Conservation (phyloP, 2,888 invertebrate species). For the Dynastes maya region DNA sequence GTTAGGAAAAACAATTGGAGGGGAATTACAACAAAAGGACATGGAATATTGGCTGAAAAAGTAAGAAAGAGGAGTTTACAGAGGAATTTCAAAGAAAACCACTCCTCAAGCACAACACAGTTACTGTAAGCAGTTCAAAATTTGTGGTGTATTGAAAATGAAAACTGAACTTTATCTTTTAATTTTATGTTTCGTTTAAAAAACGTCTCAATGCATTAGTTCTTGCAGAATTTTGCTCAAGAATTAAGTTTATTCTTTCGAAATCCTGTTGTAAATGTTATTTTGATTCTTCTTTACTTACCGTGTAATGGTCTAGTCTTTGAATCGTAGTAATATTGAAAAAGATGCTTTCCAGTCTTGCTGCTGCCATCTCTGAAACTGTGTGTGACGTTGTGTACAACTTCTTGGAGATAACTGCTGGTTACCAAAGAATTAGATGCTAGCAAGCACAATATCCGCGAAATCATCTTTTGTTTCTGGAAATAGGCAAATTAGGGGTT, state of each 20-base stretch:
- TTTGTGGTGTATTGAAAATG: too few species aligned
- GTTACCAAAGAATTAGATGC: background rate
- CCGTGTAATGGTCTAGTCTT: slow-evolving; percentile 48
- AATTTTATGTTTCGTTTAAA: too few species aligned
- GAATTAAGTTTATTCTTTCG: too few species aligned
- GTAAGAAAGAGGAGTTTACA: too few species aligned
- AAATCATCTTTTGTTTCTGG: slow-evolving; percentile 8
- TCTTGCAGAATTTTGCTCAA: background rate
- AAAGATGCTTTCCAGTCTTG: slow-evolving; percentile 42
- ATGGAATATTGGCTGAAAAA: too few species aligned
- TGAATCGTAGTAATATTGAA: slow-evolving; percentile 47
- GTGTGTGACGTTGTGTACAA: slow-evolving; percentile 9
- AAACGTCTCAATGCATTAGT: background rate
- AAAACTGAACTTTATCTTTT: too few species aligned
- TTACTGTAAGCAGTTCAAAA: too few species aligned
- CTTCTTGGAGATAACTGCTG: background rate
- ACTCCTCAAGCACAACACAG: too few species aligned
- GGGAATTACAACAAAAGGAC: too few species aligned
- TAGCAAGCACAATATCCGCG: background rate
- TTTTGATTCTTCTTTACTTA: slow-evolving; percentile 12
- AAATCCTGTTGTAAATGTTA: too few species aligned
- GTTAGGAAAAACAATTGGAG: too few species aligned
- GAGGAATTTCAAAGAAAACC: too few species aligned
- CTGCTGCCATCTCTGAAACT: slow-evolving; percentile 41
- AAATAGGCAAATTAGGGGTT: background rate